These are phyloP conservation scores for Heliconius hortense DNA, from an alignment of 2,888 invertebrate genomes.

Conservation along the genomic window DNA sequence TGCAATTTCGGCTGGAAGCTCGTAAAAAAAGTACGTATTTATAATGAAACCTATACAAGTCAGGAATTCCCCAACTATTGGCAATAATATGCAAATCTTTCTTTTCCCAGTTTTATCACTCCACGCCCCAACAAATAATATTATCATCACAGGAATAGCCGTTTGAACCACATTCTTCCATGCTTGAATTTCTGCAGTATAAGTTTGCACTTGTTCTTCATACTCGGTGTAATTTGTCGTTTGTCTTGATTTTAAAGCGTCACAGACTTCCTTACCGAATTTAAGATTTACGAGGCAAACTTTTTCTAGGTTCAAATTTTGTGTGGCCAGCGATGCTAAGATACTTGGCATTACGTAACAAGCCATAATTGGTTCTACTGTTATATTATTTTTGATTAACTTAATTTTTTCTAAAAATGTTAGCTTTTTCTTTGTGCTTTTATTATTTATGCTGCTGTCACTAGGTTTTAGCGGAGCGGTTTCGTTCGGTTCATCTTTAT, in stretches of 20 bases:
- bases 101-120: conserved; percentile 86
- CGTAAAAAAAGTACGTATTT: conserved; percentile 89
- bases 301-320: conserved; percentile 91
- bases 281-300: conserved; percentile 91
- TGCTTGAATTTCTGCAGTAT: conserved; percentile 89
- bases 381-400: conserved; percentile 79
- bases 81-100: conserved; percentile 91
- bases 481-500: conserved; percentile 53
- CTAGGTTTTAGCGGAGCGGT: conserved; percentile 56
- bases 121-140: conserved; percentile 92
- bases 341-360: conserved; percentile 86
- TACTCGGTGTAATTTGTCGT: conserved; percentile 83
- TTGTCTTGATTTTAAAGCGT: conserved; percentile 86
- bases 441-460: conserved; percentile 42
- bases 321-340: conserved; percentile 88
- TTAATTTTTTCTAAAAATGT: conserved; percentile 61
- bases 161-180: conserved; percentile 94
- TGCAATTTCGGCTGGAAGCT: conserved; percentile 89
- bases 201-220: conserved; percentile 85
- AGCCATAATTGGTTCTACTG: conserved; percentile 83
- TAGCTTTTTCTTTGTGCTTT: conserved; percentile 46
- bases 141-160: conserved; percentile 89
- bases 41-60: conserved; percentile 89
- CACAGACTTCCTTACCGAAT: conserved; percentile 86
- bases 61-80: conserved; percentile 89